phyloP scores from a whole-genome alignment of 2,113 vertebrate genomes.

The Odontesthes bonariensis region DNA sequence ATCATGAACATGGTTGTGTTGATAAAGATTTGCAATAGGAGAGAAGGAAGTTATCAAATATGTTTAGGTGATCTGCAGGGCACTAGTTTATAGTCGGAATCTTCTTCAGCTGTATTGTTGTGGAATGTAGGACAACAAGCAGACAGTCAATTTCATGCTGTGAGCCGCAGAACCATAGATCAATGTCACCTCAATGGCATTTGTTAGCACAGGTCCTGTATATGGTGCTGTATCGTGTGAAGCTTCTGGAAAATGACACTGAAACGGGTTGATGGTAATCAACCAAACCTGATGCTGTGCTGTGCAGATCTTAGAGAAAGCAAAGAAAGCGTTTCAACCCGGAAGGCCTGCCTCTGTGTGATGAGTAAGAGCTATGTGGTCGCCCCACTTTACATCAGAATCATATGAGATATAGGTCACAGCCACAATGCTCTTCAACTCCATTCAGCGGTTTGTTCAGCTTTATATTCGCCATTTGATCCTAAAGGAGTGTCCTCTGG shows the following conservation, averaged over 20 bases:
- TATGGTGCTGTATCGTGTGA: conserved; percentile 36
- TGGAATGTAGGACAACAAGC: conserved; percentile 53
- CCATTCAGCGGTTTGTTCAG: conserved; percentile 23
- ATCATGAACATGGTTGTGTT: background rate
- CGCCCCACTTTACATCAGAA: conserved; percentile 59
- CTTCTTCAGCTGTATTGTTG: conserved; percentile 13
- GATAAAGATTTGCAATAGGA: background rate
- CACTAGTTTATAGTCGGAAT: background rate
- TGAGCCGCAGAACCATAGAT: conserved; percentile 45
- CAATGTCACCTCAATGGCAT: conserved; percentile 33
- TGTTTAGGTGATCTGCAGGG: conserved; percentile 2
- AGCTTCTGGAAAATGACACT: conserved; percentile 7
- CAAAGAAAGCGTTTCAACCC: conserved; percentile 35
- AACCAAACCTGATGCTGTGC: conserved; percentile 14
- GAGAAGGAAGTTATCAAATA: conserved; percentile 18
- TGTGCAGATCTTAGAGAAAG: conserved; percentile 23
- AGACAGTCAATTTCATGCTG: conserved; percentile 55
- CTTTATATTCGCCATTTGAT: conserved; percentile 29
- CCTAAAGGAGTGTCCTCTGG: conserved; percentile 1
- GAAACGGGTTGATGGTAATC: conserved; percentile 4
- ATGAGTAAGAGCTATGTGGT: conserved; percentile 72
- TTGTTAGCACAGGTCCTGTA: conserved; percentile 18
- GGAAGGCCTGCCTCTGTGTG: conserved; percentile 44
- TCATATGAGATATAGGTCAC: conserved; percentile 70
- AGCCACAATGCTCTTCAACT: conserved; percentile 42